Percentiles rank a stretch among this genome's conserved stretches.
These are phyloP conservation scores for Hoplostethus mediterraneus DNA, from an alignment of 2,797 vertebrate species.

Conservation along the genomic window DNA sequence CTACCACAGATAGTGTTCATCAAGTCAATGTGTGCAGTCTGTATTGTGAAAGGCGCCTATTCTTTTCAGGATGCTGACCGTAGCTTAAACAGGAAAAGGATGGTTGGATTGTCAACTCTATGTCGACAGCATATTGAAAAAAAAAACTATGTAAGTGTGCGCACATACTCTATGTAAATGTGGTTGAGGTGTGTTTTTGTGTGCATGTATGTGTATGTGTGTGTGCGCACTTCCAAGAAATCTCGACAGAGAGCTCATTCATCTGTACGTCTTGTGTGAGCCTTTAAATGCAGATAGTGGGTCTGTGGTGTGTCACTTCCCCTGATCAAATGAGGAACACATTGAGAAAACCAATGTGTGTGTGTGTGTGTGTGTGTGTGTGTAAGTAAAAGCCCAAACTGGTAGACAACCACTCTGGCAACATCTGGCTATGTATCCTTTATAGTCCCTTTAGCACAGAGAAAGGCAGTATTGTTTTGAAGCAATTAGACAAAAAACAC, in stretches of 20 bases:
- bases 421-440: conserved; percentile 83
- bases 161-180: conserved; percentile 31
- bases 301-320: conserved; percentile 78
- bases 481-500: conserved; percentile 63
- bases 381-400: conserved; percentile 52
- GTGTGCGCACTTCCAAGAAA: conserved; percentile 52
- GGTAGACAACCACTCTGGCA: conserved; percentile 69
- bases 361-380: conserved; percentile 17
- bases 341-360: conserved; percentile 65
- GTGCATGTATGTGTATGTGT: conserved; percentile 19
- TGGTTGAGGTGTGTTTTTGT: conserved; percentile 34
- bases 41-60: conserved; percentile 49
- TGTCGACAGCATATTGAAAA: conserved; percentile 42
- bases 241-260: conserved; percentile 59
- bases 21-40: conserved; percentile 40
- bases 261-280: conserved; percentile 60
- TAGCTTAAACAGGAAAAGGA: conserved; percentile 43
- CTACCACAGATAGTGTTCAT: conserved; percentile 46
- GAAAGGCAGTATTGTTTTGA: conserved; percentile 86
- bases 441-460: conserved; percentile 70
- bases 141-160: conserved; percentile 30
- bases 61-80: conserved; percentile 48
- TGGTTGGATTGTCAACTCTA: conserved; percentile 33
- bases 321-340: conserved; percentile 82
- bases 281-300: conserved; percentile 73